Base-by-base conservation (phyloP, 2,113 vertebrate genomes). In the Brienomyrus brachyistius region DNA sequence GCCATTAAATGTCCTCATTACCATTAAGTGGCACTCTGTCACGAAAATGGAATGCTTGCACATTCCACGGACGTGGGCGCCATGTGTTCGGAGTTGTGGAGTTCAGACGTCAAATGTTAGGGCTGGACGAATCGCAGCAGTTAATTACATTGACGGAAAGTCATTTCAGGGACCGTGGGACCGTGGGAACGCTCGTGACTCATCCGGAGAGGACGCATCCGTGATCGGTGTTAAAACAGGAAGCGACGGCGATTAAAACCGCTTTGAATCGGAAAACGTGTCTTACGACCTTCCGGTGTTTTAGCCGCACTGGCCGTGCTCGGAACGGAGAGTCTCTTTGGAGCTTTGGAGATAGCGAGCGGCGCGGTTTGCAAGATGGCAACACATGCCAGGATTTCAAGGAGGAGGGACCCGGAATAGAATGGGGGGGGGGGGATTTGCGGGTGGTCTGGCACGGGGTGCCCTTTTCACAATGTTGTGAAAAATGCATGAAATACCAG, bases 401-500 rank as follows among this genome's bases (percentile, higher is more conserved):
- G 66, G 66, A 15, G 74, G 35, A 15, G 35, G 74, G 35, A 19
- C 31, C 35, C 31, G 5, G 70, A 77, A 43, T 43, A 43, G 17
- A 77, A 77, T 15, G 13, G 70, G 40, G 10, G 45, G 40, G 88
- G 86, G 23, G 0, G 59, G n/a, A 70, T 74, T 40, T 88, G 21
- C 50, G 85, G 80, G 74, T 66, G 80, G 31, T 31, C 45, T 89
- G 59, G 80, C 86, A 77, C 21, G 2, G 13, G 13, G 43, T 11
- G 35, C 3, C 23, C 62, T 47, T 87, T 87, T 35, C 43, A 80
- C 70, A 62, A 48, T 13, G 50, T 50, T 4, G 50, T 51, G 13
- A 90, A 89, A 89, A 90, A 90, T 84, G 51, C 27, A 48, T 90
- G 93, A 94, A 88, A 47, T 59, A 5, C 15, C 48, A 52, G 87